phyloP scores from a whole-genome alignment of 2,888 invertebrate species.

The Alcis repandata region DNA sequence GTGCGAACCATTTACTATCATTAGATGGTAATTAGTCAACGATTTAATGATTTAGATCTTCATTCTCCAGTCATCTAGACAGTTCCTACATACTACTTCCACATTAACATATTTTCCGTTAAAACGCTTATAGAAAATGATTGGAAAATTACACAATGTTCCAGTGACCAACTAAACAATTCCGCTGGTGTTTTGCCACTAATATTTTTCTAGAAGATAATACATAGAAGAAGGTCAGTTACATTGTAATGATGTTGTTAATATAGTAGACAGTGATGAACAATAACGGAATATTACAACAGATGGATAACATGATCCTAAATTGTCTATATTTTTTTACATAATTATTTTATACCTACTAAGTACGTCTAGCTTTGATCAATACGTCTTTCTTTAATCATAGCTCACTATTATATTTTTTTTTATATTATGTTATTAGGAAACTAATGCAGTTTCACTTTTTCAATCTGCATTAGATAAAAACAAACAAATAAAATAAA shows the following conservation, averaged over 20 bases:
- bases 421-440: too few relatives aligned
- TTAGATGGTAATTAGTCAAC: too few relatives aligned
- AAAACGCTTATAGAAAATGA: constrained; percentile 15
- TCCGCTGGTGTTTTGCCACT: constrained; percentile 11
- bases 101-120: not conserved
- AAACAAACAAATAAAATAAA: too few relatives aligned
- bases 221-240: not conserved
- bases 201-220: constrained; percentile 19
- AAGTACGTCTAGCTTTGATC: too few relatives aligned
- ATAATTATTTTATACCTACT: too few relatives aligned
- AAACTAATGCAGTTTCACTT: too few relatives aligned
- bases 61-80: too few relatives aligned
- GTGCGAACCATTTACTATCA: too few relatives aligned
- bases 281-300: not conserved
- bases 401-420: too few relatives aligned
- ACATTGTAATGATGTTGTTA: constrained; percentile 5
- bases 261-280: not conserved
- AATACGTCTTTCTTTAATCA: too few relatives aligned
- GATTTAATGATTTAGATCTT: too few relatives aligned
- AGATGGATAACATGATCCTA: not conserved
- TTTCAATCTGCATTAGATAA: too few relatives aligned
- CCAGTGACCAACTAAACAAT: constrained; percentile 1
- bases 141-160: constrained; percentile 33
- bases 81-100: not conserved
- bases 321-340: not conserved